phyloP scores from a whole-genome alignment of 2,888 invertebrate genomes.

The Gandaritis pyraliata region DNA sequence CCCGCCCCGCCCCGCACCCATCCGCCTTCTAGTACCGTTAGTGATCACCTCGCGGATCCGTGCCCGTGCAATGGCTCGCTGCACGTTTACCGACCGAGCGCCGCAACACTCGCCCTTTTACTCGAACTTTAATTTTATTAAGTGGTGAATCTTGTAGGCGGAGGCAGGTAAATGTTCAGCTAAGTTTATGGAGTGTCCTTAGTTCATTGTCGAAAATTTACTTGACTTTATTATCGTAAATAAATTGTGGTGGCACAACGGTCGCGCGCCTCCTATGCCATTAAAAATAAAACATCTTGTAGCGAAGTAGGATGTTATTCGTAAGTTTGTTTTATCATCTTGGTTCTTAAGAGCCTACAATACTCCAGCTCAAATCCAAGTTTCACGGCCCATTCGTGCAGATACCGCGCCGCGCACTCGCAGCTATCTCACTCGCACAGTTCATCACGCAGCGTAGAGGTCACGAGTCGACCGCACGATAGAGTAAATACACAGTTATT shows the following conservation, averaged over 20 bases:
- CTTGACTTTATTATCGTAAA: constrained; percentile 13
- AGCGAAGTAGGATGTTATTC: constrained; percentile 20
- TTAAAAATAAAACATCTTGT: constrained; percentile 44
- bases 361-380: too few relatives aligned
- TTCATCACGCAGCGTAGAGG: too few relatives aligned
- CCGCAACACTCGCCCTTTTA: background rate
- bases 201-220: constrained; percentile 2
- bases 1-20: constrained; percentile 47
- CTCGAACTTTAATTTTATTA: background rate
- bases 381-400: too few relatives aligned
- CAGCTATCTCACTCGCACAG: too few relatives aligned
- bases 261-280: constrained; percentile 45
- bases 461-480: too few relatives aligned
- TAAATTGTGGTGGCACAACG: constrained; percentile 18
- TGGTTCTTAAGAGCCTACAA: too few relatives aligned
- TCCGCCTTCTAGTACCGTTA: constrained; percentile 8
- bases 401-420: too few relatives aligned
- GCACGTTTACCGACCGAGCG: constrained; percentile 9
- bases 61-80: constrained; percentile 9
- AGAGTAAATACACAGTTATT: too few relatives aligned
- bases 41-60: constrained; percentile 9
- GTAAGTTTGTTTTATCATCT: constrained; percentile 41
- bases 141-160: background rate
- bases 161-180: constrained; percentile 10
- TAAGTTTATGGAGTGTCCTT: background rate